Evolutionary conservation across 2,113 vertebrate genomes (phyloP), one percentile per base, ranked within the genome.

Genomic region (Clarias magur): DNA sequence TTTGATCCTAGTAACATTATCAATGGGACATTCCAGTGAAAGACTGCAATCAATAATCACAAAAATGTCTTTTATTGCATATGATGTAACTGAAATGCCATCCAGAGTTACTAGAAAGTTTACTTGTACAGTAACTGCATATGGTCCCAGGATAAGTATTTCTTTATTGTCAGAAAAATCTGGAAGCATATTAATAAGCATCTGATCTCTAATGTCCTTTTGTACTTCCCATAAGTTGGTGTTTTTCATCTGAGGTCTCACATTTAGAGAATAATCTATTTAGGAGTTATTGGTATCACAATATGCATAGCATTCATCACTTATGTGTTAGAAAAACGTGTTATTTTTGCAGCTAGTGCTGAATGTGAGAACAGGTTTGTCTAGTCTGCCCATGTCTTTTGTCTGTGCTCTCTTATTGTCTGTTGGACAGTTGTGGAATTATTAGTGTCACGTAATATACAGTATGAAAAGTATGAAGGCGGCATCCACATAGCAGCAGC

Each of bases 391-490:
- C n/a, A 30, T 57, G 56, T 38, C 75, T 73, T 27, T 34, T 80
- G 79, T 23, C 65, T 63, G 59, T 82, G 62, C 75, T 19, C 75
- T 87, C 42, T 80, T 68, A 72, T 83, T 54, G 12, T 17, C 30
- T 87, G 54, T 82, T 48, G 70, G 53, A 85, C 25, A 65, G 25
- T 53, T 85, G 82, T 27, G 27, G 13, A 79, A 3, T 27, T 79
- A 23, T 75, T 25, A 27, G 57, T 76, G 80, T 34, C 80, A 63
- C 19, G 80, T 87, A 82, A 88, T 57, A 80, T 87, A 48, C 48
- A 48, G 48, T 48, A 88, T 83, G 27, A 85, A 80, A 60, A 73
- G 27, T 56, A 75, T 85, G 72, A 57, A 83, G 34, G 27, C 38
- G 67, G 34, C 34, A 63, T 63, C 38, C 63, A 83, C 67, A 76